Evolutionary conservation across 2,888 invertebrate genomes (phyloP), one percentile per base, ranked within the genome.

Genomic region (Ferdinandea cuprea): DNA sequence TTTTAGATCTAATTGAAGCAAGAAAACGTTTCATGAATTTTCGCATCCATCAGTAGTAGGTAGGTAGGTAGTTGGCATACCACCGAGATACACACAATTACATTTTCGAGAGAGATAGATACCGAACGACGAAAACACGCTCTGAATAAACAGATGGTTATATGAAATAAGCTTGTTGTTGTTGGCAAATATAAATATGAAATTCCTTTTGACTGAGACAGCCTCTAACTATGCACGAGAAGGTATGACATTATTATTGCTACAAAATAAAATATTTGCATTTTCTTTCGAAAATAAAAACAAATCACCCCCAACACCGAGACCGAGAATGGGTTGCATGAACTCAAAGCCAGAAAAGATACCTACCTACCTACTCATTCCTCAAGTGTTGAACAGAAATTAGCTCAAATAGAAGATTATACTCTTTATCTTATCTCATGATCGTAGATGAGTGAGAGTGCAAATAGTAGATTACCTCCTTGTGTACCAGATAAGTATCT

Each of bases 361-460:
- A 59, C 32, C 21, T 42, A 6, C 6, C 15, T n/a, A 25, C 28
- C 6, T 15, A n/a, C 15, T 9, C 37, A 19, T 2, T 11, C 35
- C 17, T n/a, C n/a, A 76, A 58, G 65, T 65, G 65, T 32, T 40
- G 9, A 73, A 46, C 46, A 56, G 15, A 56, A 65, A 65, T 73
- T 74, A 58, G 42, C 25, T 44, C 15, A 28, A 65, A 69, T 66
- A 56, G 35, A 59, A 46, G 37, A 37, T n/a, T n/a, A n/a, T 37
- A 44, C 37, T 58, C 28, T 46, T n/a, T 61, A 79, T 79, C 79
- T 79, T 79, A 73, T 79, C 79, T 73, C 3, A n/a, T n/a, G 15
- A 68, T 17, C 61, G 3, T 21, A 32, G 66, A 73, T 73, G 66
- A 54, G 32, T 66, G 40, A 42, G 48, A 42, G 17, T 61, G 61